Base-by-base conservation (phyloP, 1,140 invertebrate species). In the Monomorium pharaonis region DNA sequence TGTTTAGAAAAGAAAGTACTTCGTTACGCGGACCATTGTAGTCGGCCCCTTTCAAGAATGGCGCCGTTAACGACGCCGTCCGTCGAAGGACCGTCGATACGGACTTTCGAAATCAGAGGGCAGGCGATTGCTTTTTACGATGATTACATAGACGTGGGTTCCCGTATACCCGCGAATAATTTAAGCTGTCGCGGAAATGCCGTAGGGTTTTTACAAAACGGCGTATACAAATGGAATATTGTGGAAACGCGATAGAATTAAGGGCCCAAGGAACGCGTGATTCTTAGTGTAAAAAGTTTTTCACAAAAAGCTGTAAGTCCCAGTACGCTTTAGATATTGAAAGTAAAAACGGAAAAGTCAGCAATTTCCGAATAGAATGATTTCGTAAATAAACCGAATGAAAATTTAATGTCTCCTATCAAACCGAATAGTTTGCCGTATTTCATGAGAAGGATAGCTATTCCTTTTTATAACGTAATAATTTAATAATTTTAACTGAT, bases 11-110 rank as follows among this genome's bases (percentile, higher is more conserved):
- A n/a, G 84, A 88, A 74, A 77, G 42, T 58, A 69, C 63, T 49
- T 70, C 69, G 83, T 76, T 81, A 54, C 84, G 84, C 21, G 81
- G 42, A n/a, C 81, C 72, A 84, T 63, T 60, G 86, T 84, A 70
- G 51, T 27, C 56, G 47, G n/a, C 10, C 7, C 60, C 33, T 77
- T 84, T 88, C 54, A 74, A 21, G 67, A 74, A 83, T 27, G 37
- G 37, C 37, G 37, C 78, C 51, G 67, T 83, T 83, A 83, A 83
- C 65, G 78, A 83, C 24, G 78, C 65, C 24, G 67, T 83, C 33
- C 18, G 27, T 83, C 78, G 67, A 72, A 83, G 14, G 67, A 74
- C 14, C 10, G n/a, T n/a, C 37, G 78, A 83, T 83, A 83, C 14
- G 78, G 49, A 72, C 51, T 58, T 83, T 30, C 54, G 18, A 47